These are phyloP conservation scores for Edolisoma coerulescens DNA, from an alignment of 2,113 vertebrate species.

Conservation along the genomic window DNA sequence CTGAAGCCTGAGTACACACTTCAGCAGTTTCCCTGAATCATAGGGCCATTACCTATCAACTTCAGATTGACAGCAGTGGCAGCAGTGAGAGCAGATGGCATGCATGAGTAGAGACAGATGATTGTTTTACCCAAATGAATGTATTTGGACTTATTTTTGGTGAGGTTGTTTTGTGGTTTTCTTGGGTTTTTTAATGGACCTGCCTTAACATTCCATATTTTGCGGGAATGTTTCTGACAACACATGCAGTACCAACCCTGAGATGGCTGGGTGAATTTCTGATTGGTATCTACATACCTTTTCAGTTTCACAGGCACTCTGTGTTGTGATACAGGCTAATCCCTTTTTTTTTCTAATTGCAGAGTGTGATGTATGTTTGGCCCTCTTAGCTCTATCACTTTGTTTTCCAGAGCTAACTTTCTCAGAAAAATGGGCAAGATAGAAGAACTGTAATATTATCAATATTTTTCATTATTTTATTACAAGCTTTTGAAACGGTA, in stretches of 20 bases:
- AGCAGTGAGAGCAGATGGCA: slow-evolving; percentile 51
- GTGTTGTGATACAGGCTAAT: neutral
- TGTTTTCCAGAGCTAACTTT: neutral
- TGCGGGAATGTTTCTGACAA: neutral
- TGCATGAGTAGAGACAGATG: slow-evolving; percentile 69
- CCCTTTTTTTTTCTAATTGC: neutral
- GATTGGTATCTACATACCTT: neutral
- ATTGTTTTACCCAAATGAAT: slow-evolving; percentile 76
- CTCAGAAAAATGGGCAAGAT: neutral
- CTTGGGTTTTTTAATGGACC: neutral
- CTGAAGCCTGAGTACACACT: slow-evolving; percentile 75
- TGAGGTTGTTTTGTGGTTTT: neutral
- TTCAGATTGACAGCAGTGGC: slow-evolving; percentile 68
- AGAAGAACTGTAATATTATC: neutral
- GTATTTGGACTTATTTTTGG: slow-evolving; percentile 65
- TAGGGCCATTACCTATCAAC: slow-evolving; percentile 75
- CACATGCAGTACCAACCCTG: neutral
- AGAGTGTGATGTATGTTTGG: neutral
- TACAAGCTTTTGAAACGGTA: neutral
- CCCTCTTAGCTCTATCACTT: neutral
- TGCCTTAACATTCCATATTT: neutral
- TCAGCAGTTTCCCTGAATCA: slow-evolving; percentile 74
- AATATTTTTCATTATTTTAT: neutral
- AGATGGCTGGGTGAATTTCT: neutral
- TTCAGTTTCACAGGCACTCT: neutral